These are phyloP conservation scores for Talpa occidentalis DNA, from an alignment of 2,113 vertebrate genomes.

Conservation along the genomic window DNA sequence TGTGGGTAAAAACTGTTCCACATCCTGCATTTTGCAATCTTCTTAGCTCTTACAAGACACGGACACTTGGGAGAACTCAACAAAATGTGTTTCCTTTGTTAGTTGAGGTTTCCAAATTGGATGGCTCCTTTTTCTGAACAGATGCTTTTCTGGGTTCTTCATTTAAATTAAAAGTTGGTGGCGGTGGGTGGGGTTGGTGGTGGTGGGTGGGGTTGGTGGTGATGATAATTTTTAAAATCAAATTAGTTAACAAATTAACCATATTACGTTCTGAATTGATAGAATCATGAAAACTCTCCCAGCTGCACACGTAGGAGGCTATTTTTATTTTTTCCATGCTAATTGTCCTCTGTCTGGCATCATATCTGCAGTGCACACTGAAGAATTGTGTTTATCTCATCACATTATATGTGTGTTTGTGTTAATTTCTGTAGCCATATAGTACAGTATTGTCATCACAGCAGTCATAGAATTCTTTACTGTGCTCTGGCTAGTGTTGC, in stretches of 20 bases:
- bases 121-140: background rate
- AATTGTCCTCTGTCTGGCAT: background rate
- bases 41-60: background rate
- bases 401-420: background rate
- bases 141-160: background rate
- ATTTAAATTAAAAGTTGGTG: conserved; percentile 21
- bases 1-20: background rate
- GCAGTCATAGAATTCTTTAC: background rate
- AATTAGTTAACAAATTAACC: background rate
- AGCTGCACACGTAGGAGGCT: background rate
- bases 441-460: background rate
- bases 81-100: background rate
- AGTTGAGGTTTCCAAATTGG: background rate
- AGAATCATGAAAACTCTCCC: background rate
- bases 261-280: background rate
- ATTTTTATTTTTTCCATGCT: background rate
- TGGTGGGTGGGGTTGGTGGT: background rate
- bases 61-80: background rate
- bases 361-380: background rate
- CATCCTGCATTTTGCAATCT: background rate
- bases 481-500: background rate
- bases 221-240: conserved; percentile 6
- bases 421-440: background rate
- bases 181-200: background rate
- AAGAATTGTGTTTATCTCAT: conserved; percentile 31